Evolutionary conservation across 1,140 invertebrate genomes (phyloP), one percentile per base, ranked within the genome.

Genomic region (Bombus cullumanus): DNA sequence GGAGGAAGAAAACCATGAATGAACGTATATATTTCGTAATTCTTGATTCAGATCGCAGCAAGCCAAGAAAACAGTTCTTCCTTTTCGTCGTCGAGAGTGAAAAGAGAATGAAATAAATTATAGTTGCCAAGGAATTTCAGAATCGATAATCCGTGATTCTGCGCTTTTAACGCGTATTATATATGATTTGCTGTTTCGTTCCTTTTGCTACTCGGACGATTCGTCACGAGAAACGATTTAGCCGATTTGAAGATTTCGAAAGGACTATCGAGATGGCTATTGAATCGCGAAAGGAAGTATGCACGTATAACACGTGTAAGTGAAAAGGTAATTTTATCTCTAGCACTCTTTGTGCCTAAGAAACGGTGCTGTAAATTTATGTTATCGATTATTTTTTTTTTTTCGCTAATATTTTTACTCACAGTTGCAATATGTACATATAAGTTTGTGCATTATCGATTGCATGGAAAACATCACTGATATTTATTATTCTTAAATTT

Each of bases 61-160:
- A 53, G 25, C 37, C n/a, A 64, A 64, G 39, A 28, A 64, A 47
- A 47, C 41, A 3, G 18, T 75, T 34, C 10, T 15, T 31, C 13
- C 8, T 25, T 34, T 9, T 69, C 31, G 10, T 31, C 37, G 5
- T 22, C 3, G 34, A 18, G 4, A 18, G n/a, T 10, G 43, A 31
- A 9, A 57, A 47, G 13, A 47, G 18, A 62, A 12, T 13, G 69
- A 53, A 43, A 81, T 34, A 43, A 72, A 81, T 72, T 72, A 72
- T 10, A 31, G 28, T 59, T 4, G 15, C 9, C 31, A 2, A 18
- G 3, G 2, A 69, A 34, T 82, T 82, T 47, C 39, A 2, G 13
- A 75, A 68, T 83, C 80, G 28, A 43, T 81, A 43, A 18, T 73
- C 34, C 18, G 6, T 28, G n/a, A 39, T 72, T 81, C 47, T 59